phyloP scores from a whole-genome alignment of 2,888 invertebrate genomes.

The Phlogophora meticulosa region DNA sequence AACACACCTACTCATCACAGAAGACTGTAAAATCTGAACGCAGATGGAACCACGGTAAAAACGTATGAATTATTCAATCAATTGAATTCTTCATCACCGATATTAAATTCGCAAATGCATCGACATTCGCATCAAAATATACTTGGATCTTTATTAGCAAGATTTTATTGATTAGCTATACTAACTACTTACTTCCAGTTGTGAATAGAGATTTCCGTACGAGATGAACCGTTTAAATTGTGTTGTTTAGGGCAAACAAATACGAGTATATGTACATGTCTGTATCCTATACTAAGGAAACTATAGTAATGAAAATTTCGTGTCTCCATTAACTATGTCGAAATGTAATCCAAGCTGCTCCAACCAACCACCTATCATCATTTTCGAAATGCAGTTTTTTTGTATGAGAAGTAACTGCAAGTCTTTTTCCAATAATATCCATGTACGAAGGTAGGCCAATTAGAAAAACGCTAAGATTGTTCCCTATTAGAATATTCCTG shows the following conservation, averaged over 20 bases:
- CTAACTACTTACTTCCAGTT: background rate
- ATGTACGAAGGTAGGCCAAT: background rate
- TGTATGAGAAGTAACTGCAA: background rate
- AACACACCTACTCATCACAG: background rate
- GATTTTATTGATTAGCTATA: constrained; percentile 10
- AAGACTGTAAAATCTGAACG: constrained; percentile 7
- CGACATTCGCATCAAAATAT: constrained; percentile 8
- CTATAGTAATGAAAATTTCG: too few species aligned
- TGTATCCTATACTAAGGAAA: too few species aligned
- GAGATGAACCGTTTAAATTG: background rate
- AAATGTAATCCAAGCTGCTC: background rate
- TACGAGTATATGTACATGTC: too few species aligned
- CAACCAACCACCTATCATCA: background rate
- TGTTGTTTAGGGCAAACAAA: background rate
- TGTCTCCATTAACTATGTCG: too few species aligned
- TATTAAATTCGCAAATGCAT: constrained; percentile 27
- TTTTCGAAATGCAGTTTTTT: background rate
- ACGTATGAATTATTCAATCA: constrained; percentile 21
- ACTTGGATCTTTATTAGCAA: constrained; percentile 14
- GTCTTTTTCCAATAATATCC: background rate
- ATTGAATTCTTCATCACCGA: constrained; percentile 18
- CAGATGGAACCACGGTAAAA: background rate
- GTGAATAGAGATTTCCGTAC: background rate
- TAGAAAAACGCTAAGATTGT: background rate
- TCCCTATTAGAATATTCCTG: background rate